Evolutionary conservation across 2,888 invertebrate genomes (phyloP).

Genomic region (Synanthedon vespiformis): DNA sequence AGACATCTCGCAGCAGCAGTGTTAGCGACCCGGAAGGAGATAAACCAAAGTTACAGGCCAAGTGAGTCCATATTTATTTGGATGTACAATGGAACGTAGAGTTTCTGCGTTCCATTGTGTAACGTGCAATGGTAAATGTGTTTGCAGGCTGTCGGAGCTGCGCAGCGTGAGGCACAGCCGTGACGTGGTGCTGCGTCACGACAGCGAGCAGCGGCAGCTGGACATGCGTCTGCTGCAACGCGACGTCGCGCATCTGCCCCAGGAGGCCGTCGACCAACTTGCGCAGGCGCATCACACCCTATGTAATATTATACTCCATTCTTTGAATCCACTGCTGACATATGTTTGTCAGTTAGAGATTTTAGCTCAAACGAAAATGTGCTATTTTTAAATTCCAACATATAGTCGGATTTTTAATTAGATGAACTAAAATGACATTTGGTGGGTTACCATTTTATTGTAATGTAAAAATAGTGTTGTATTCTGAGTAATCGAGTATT

Average conservation of each 20-base stretch:
- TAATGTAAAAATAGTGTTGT: too few relatives aligned
- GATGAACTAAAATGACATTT: too few relatives aligned
- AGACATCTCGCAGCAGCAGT: constrained; percentile 51
- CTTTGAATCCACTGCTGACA: too few relatives aligned
- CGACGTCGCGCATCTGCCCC: constrained; percentile 78
- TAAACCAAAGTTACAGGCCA: constrained; percentile 56
- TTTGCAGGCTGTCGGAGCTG: constrained; percentile 76
- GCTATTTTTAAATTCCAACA: too few relatives aligned
- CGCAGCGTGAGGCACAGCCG: constrained; percentile 80
- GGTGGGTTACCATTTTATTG: too few relatives aligned
- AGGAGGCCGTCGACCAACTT: constrained; percentile 79
- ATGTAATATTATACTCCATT: constrained; percentile 66
- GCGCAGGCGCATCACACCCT: constrained; percentile 81
- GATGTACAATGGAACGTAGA: neutral
- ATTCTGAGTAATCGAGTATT: too few relatives aligned
- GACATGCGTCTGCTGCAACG: constrained; percentile 81
- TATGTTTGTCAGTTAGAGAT: neutral
- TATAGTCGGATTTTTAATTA: too few relatives aligned
- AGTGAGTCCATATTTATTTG: constrained; percentile 35
- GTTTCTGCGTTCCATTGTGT: neutral
- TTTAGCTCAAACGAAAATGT: too few relatives aligned
- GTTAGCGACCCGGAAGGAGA: constrained; percentile 52
- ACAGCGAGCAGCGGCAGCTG: constrained; percentile 80
- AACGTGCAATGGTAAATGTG: too few relatives aligned
- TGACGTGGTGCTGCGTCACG: constrained; percentile 80